Base-by-base conservation (phyloP, 2,113 vertebrate species). In the Sceloporus undulatus region DNA sequence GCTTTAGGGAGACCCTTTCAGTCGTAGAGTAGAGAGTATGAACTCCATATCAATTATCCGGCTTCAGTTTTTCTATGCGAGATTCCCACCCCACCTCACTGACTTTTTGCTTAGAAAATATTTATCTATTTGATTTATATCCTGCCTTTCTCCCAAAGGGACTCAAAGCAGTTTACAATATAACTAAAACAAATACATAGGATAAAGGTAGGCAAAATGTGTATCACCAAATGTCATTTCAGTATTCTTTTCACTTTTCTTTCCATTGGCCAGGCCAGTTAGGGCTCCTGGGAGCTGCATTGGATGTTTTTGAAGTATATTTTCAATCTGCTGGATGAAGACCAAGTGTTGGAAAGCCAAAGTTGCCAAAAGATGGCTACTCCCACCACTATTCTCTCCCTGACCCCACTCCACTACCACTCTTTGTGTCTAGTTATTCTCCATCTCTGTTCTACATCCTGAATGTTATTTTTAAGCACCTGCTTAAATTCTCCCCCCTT, bases 381-480 rank as follows among this genome's bases (percentile, higher is more conserved):
- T 6, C 19, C 27, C 3, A 40, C 54, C n/a, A 9, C 25, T 34
- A 23, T 42, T 40, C 56, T n/a, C 4, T 10, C 40, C 34, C 65
- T 13, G 9, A 29, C 10, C 52, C n/a, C 76, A 14, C 48, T 48
- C 48, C 48, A 48, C 48, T 5, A 48, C 48, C 66, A 59, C 29
- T 14, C 21, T 54, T 71, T 62, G 18, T 65, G 11, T 40, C 80
- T n/a, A 83, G 38, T 78, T 68, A 84, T 70, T 65, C 52, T 88
- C 71, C 73, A 56, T 54, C 79, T 75, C 13, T 76, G 82, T 18
- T 75, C 56, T 38, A 7, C 42, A 86, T 19, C 40, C 62, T 29
- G 71, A 29, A 78, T 38, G 79, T 68, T 65, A 11, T 42, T 66
- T 54, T 86, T 68, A 86, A 86, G 70, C 77, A 85, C 77, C 56